Percentiles rank a stretch among this genome's conserved stretches.
Evolutionary conservation across 2,888 invertebrate genomes (phyloP).

Genomic region (Pheosia gnoma): DNA sequence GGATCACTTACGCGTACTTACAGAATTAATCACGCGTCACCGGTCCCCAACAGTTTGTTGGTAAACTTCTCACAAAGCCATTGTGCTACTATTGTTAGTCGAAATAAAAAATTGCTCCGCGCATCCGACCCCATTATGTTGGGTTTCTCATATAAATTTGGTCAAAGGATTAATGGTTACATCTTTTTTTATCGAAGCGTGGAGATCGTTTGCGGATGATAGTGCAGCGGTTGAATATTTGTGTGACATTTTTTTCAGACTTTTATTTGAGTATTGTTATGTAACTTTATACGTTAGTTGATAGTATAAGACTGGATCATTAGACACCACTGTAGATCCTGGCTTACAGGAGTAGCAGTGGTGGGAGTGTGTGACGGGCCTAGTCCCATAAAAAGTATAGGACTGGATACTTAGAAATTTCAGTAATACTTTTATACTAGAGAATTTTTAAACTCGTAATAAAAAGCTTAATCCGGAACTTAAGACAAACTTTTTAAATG

Average conservation of each 20-base stretch:
- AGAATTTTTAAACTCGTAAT: too few relatives aligned
- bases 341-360: too few relatives aligned
- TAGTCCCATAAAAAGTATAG: too few relatives aligned
- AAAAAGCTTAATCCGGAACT: too few relatives aligned
- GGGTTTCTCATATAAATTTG: conserved; percentile 65
- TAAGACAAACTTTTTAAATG: too few relatives aligned
- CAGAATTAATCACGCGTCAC: conserved; percentile 75
- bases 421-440: too few relatives aligned
- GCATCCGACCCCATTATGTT: conserved; percentile 45
- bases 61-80: conserved; percentile 75
- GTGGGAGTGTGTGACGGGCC: too few relatives aligned
- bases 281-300: not conserved
- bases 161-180: conserved; percentile 61
- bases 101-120: conserved; percentile 49
- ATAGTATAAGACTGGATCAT: not conserved
- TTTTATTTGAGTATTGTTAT: not conserved
- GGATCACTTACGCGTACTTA: conserved; percentile 69
- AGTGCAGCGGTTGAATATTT: conserved; percentile 8
- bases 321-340: too few relatives aligned
- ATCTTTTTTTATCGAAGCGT: conserved; percentile 48
- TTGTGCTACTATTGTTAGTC: conserved; percentile 57
- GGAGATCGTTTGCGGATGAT: conserved; percentile 29
- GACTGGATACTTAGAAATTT: too few relatives aligned
- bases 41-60: conserved; percentile 70
- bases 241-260: not conserved